Conservation (phyloP, 2,113 vertebrate genomes). For the Bubo blakistoni region DNA sequence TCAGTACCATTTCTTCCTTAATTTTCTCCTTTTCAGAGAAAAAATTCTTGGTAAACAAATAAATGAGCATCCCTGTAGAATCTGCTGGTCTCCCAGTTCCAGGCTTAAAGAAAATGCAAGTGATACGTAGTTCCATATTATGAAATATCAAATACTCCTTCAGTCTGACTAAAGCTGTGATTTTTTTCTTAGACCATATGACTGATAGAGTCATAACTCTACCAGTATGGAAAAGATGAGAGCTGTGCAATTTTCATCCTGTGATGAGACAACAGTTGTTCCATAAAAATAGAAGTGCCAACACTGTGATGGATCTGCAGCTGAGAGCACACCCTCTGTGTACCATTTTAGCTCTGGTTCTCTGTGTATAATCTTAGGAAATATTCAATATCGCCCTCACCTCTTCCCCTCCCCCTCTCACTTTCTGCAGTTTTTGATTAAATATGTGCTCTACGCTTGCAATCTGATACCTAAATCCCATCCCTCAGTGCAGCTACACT, state of each 20-base stretch:
- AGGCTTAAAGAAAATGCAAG: neutral
- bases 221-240: neutral
- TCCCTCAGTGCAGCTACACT: neutral
- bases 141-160: neutral
- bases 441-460: neutral
- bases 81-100: neutral
- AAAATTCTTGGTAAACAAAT: neutral
- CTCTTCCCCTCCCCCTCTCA: neutral
- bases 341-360: neutral
- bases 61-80: neutral
- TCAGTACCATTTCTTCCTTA: neutral
- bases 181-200: neutral
- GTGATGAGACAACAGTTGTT: neutral
- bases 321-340: neutral
- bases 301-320: neutral
- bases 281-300: constrained; percentile 28
- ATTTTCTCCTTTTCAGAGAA: neutral
- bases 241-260: constrained; percentile 2
- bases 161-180: neutral
- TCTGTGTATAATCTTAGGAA: neutral
- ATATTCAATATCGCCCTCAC: neutral
- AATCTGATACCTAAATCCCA: neutral
- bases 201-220: neutral
- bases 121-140: neutral
- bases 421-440: constrained; percentile 2